Conservation (phyloP, 2,797 vertebrate species). For the Pangasius larnaudii region DNA sequence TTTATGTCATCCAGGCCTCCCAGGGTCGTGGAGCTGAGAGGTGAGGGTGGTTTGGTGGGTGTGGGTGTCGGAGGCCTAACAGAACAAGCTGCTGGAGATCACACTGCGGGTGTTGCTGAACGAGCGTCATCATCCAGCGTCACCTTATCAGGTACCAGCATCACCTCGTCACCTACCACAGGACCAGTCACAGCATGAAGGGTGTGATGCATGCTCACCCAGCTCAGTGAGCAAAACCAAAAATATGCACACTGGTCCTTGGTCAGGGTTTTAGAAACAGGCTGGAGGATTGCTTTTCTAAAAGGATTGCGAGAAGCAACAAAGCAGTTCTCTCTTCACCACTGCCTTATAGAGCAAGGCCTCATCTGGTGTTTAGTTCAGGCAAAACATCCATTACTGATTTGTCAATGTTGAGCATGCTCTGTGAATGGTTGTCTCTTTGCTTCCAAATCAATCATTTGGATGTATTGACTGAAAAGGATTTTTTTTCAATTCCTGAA, state of each 20-base stretch:
- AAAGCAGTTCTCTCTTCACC: slow-evolving; percentile 15
- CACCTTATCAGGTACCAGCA: slow-evolving; percentile 48
- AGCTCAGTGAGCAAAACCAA: slow-evolving; percentile 41
- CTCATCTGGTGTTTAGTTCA: slow-evolving; percentile 52
- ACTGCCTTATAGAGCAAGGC: slow-evolving; percentile 32
- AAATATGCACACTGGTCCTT: slow-evolving; percentile 34
- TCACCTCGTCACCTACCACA: slow-evolving; percentile 53
- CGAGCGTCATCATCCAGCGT: slow-evolving; percentile 46
- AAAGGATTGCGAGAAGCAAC: slow-evolving; percentile 28
- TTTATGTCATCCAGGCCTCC: slow-evolving; percentile 20
- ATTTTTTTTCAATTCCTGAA: slow-evolving; percentile 33
- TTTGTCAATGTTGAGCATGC: slow-evolving; percentile 62
- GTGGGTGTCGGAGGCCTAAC: slow-evolving; percentile 47
- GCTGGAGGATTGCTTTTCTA: slow-evolving; percentile 15
- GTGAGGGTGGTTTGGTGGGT: slow-evolving; percentile 35
- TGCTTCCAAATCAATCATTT: slow-evolving; percentile 66
- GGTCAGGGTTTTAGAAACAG: slow-evolving; percentile 9
- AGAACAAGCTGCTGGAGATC: slow-evolving; percentile 52
- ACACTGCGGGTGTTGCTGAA: slow-evolving; percentile 53
- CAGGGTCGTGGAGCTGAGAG: slow-evolving; percentile 23
- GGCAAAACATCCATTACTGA: slow-evolving; percentile 59
- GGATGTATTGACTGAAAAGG: slow-evolving; percentile 60
- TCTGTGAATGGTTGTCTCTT: slow-evolving; percentile 58
- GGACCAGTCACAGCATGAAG: slow-evolving; percentile 54
- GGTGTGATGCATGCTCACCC: slow-evolving; percentile 53